Conservation (phyloP, 2,888 invertebrate genomes). For the Leptinotarsa tumamoca region DNA sequence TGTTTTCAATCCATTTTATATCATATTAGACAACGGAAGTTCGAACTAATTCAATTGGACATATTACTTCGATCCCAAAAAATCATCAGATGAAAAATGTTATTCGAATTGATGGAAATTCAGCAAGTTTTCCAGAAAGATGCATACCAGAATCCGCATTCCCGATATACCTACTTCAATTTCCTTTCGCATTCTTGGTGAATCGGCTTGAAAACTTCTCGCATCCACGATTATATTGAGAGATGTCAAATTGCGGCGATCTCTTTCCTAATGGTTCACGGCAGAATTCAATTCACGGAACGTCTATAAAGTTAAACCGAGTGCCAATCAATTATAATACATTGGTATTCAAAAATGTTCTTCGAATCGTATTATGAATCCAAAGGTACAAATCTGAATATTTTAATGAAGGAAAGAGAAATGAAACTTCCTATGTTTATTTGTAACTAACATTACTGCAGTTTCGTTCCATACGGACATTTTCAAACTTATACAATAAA, state of each 20-base stretch:
- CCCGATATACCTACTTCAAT: not conserved
- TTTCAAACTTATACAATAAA: too few species aligned
- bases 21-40: too few species aligned
- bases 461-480: too few species aligned
- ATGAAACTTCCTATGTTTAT: too few species aligned
- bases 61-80: not conserved
- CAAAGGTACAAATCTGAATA: too few species aligned
- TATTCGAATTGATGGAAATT: not conserved
- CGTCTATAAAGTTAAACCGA: not conserved
- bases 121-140: not conserved
- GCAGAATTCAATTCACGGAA: not conserved
- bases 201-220: not conserved
- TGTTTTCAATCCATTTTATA: too few species aligned
- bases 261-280: not conserved
- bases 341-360: too few species aligned
- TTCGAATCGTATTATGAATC: too few species aligned
- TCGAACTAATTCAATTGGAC: not conserved
- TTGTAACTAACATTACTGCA: too few species aligned
- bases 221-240: not conserved
- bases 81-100: not conserved
- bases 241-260: constrained; percentile 1
- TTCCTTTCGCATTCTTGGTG: not conserved
- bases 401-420: too few species aligned
- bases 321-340: not conserved
- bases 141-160: constrained; percentile 9